Evolutionary conservation across 2,888 invertebrate species (phyloP), one percentile per base, ranked within the genome.

Genomic region (Oscheius sp.): DNA sequence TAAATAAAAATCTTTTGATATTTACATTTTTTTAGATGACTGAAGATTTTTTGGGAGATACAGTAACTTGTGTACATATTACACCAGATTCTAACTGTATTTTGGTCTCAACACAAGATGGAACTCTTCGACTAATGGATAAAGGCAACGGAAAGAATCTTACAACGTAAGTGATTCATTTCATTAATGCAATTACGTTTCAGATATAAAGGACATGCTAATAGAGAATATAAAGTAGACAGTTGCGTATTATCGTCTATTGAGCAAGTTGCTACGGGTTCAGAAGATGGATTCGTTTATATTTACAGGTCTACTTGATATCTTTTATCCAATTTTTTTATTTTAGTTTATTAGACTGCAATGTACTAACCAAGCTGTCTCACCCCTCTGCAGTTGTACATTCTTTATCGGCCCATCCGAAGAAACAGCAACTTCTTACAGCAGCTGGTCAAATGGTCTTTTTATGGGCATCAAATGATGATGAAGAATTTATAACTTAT

Each of bases 51-150:
- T 90, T 95, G 61, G 94, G 94, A 74, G 84, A 82, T 8, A 70
- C 95, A 2, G 90, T 95, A 1, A 94, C 94, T 0, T 92, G 91
- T 84, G 92, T 92, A 0, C 91, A 90, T 71, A 90, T 95, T 79
- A 95, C 95, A 0, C 91, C 92, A 78, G 98, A 99, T 87, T 93
- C 93, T 0, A 95, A 96, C 84, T 97, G 97, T 85, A 89, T 93
- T 70, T 89, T 99, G 20, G 90, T 91, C 0, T 92, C 94, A 78
- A 92, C 94, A 78, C 90, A 93, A 5, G 94, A 95, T 87, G 92
- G 91, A 78, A 90, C 90, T 0, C 89, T 97, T 0, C 91, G 92
- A 83, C 89, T 98, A 57, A 90, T 97, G 78, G 98, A 98, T 86
- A 95, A 94, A 88, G 91, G 91, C 70, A 90, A 91, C 6, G 94